A percentile compares a stretch with the other conserved stretches of the same genome.
phyloP scores from a whole-genome alignment of 1,140 invertebrate species.

The Lycorma delicatula region DNA sequence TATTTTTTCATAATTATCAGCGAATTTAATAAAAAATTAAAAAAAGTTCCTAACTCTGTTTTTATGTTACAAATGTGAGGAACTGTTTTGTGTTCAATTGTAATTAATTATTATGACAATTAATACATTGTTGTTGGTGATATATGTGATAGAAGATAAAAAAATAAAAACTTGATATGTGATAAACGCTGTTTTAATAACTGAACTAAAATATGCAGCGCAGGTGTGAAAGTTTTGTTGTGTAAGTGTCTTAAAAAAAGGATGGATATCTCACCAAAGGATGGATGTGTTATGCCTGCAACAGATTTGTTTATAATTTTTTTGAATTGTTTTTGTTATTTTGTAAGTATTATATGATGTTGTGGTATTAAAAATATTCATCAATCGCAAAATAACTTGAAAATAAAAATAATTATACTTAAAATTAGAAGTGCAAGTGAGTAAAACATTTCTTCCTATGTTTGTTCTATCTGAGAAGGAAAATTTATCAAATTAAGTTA shows the following conservation, averaged over 20 bases:
- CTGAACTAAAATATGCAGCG: background rate
- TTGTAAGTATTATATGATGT: background rate
- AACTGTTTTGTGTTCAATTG: background rate
- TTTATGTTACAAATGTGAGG: constrained; percentile 1
- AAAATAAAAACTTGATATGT: background rate
- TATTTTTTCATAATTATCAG: background rate
- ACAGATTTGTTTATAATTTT: background rate
- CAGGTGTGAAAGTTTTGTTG: background rate
- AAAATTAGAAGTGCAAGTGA: no score
- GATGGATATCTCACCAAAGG: background rate
- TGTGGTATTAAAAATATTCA: background rate
- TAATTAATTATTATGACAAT: no score
- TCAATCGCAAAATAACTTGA: background rate
- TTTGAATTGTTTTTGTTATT: background rate
- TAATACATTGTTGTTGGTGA: background rate
- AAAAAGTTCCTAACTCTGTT: background rate
- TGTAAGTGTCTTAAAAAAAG: background rate
- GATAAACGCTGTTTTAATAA: background rate
- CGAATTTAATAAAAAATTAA: background rate
- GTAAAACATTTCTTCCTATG: no score
- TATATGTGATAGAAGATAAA: background rate
- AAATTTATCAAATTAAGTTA: no score
- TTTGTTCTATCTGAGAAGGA: no score
- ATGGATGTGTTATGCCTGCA: background rate
- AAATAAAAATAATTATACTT: background rate